Evolutionary conservation across 2,113 vertebrate species (phyloP), one percentile per base, ranked within the genome.

Genomic region (Leptodactylus fuscus): DNA sequence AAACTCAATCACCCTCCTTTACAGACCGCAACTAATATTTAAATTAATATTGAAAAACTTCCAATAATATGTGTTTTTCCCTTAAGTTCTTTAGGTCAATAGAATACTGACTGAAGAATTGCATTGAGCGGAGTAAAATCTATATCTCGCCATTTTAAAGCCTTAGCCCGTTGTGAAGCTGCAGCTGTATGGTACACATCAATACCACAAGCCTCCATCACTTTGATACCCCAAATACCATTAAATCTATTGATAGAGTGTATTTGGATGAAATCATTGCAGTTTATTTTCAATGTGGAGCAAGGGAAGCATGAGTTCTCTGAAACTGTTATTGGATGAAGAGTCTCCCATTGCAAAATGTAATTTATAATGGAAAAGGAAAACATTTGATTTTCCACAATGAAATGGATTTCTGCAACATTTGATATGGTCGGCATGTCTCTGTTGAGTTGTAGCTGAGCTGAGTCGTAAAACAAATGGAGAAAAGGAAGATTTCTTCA

Each of bases 121-220:
- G n/a, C 49, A 71, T 53, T 86, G 79, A 81, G 53, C 65, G 22
- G 16, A 38, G 81, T 60, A 87, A 83, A 87, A 87, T 87, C 86
- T 60, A 79, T 87, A 83, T 24, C 62, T 83, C n/a, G 62, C 75
- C 81, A 80, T 87, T 87, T 87, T 79, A 49, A 65, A 80, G 81
- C 75, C 79, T 76, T 69, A 80, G 82, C 48, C n/a, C 60, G 53
- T 78, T 58, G 32, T 77, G 85, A 69, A 78, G 73, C 81, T 69
- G 44, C 76, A 67, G 60, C 67, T 83, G 51, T 79, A 83, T 60
- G 83, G 48, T 22, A 48, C 5, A 36, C 75, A 73, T 87, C 86
- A 83, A 87, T 83, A 83, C 1, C 10, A 48, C 0, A 73, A 82
- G 53, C 12, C 24, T 55, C 71, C 58, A 34, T 77, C 60, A 29